phyloP scores from a whole-genome alignment of 2,113 vertebrate genomes.

The Microtus pennsylvanicus region DNA sequence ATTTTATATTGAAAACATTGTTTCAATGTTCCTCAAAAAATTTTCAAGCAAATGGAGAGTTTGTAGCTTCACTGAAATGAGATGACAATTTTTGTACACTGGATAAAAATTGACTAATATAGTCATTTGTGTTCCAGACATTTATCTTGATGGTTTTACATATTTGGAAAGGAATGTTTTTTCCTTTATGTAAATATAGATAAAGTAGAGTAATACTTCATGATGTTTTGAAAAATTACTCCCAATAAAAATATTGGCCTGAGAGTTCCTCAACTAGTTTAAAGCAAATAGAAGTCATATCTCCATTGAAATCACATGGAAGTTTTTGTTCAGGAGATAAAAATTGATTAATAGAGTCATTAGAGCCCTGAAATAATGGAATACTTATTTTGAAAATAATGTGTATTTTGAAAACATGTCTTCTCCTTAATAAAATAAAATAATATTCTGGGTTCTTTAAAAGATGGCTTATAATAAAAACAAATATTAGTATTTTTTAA shows the following conservation, averaged over 20 bases:
- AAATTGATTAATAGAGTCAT: slow-evolving; percentile 2
- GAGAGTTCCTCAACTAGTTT: background rate
- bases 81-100: background rate
- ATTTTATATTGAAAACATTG: background rate
- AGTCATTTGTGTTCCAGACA: background rate
- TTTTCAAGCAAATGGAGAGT: background rate
- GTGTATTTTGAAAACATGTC: background rate
- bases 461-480: slow-evolving; percentile 2
- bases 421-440: background rate
- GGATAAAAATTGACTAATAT: background rate
- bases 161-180: background rate
- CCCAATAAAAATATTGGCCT: background rate
- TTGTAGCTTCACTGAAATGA: background rate
- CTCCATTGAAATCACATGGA: background rate
- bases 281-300: background rate
- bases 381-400: slow-evolving; percentile 17
- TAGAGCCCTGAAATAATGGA: background rate
- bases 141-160: slow-evolving; percentile 11
- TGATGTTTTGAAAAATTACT: background rate
- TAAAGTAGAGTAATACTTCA: background rate
- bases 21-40: background rate
- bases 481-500: slow-evolving; percentile 18
- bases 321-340: background rate
- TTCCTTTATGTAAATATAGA: background rate
- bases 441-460: background rate